Evolutionary conservation across 2,888 invertebrate genomes (phyloP), one percentile per base, ranked within the genome.

Genomic region (Stomorhina lunata): DNA sequence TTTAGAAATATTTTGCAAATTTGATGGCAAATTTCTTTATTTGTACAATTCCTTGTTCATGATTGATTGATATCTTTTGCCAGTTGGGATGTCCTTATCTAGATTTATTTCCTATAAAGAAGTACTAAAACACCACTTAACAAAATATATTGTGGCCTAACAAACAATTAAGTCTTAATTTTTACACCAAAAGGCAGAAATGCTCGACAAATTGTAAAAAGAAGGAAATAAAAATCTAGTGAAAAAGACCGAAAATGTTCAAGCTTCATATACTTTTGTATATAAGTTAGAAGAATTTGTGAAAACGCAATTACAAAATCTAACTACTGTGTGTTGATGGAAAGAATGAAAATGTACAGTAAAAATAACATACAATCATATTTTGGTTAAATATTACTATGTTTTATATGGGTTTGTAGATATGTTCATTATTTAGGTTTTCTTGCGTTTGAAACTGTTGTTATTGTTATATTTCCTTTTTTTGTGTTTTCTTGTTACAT

Each of bases 151-250:
- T 65, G 55, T 75, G 66, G 65, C 27, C 45, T 66, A 17, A 9
- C 55, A 57, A 75, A 45, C 45, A 75, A 75, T 75, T 75, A 57
- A 59, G 57, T 66, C 66, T 66, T 34, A 55, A 57, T 75, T 55
- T 75, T 55, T 40, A 17, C 10, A 32, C 27, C 34, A 73, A 63
- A 72, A 50, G 17, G 1, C n/a, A 29, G 9, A 25, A 17, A 43
- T 10, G 15, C 15, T n/a, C n/a, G 32, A 40, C 0, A 15, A 50
- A 17, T 29, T 40, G 27, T 27, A 69, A 10, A 61, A 27, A 29
- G n/a, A 65, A n/a, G 6, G 40, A 59, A 72, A 61, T 20, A 20
- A 32, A 27, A 69, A 27, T 25, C 12, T 6, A 17, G 17, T 17
- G 27, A 37, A 72, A 72, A 71, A 48, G 45, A 2, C 34, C 22